Base-by-base conservation (phyloP, 2,888 invertebrate species). In the Eulithis prunata region DNA sequence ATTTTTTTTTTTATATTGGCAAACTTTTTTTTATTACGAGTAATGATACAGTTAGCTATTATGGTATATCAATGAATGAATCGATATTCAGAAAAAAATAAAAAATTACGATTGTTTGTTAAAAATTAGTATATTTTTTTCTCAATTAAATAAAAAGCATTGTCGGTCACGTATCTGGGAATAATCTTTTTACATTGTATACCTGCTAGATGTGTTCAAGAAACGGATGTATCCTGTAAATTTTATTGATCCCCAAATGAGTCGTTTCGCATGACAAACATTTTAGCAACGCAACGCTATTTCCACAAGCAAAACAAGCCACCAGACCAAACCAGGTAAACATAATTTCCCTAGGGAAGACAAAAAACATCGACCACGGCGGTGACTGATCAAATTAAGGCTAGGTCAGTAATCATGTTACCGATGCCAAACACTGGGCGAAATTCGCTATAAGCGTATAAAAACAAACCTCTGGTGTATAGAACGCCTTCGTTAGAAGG, bases 361-460 rank as follows among this genome's bases (percentile, higher is more conserved):
- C 77, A 82, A 86, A 82, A 90, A 86, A 87, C 79, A 82, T 77
- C 83, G 86, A 71, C 86, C 82, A 84, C 80, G 77, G 68, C 79
- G 81, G 76, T 79, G 77, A 76, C 82, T 90, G 89, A 93, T 92
- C 83, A 86, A 91, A 91, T 93, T 93, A 92, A 86, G 88, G 85
- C 79, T 84, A 87, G 91, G 91, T 91, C 92, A 92, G 89, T 93
- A 92, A 93, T 93, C 90, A 84, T 82, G 87, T 93, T 93, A 92
- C 90, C 80, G 91, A 91, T 88, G 91, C 83, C 89, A 87, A 91
- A 92, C 89, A 91, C 88, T 82, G 79, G 82, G 78, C 75, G 80
- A 82, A 87, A 85, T 88, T 85, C 86, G 81, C 80, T 87, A 88
- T 87, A 89, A 89, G 84, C 82, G 79, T 77, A 86, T 85, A 84